Evolutionary conservation across 2,888 invertebrate genomes (phyloP), one percentile per base, ranked within the genome.

Genomic region (Dynastes grantii): DNA sequence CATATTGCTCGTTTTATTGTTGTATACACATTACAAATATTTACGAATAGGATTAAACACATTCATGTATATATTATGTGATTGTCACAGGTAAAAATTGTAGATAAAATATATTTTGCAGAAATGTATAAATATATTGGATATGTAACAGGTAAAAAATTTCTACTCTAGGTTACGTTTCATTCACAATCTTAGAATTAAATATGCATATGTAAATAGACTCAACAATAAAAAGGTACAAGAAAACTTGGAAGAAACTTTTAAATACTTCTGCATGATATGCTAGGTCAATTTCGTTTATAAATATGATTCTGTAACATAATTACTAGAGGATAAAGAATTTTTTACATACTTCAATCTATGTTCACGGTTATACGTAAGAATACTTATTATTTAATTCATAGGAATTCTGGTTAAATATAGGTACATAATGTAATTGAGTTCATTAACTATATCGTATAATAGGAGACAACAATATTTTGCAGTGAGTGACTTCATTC

Each of bases 21-120:
- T 71, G 53, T 9, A 45, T 75, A 61, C 73, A 75, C 73, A 75
- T 75, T 75, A 75, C 73, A 75, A 75, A 75, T 58, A 73, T 75
- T 40, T 58, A 73, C 73, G 45, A 45, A 45, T 63, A 75, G 73
- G 61, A 61, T 58, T 68, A 67, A 68, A 68, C 53, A 77, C 68
- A 68, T 58, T 55, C 40, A 68, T 58, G 49, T 68, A 67, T 65
- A 49, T 77, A 68, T 76, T 32, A 79, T 85, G 73, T 75, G 85
- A 86, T 86, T 86, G 85, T 86, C 86, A 83, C 81, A 84, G 67
- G 85, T 85, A 85, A 85, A 86, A 86, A 85, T 83, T 80, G 85
- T 85, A 85, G 85, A 85, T 85, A 86, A 85, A 85, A 85, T 84
- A 84, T 84, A 84, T 80, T 80, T 67, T 79, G 73, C 76, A 61